phyloP scores from a whole-genome alignment of 2,888 invertebrate species.

The Agrilus biguttatus region DNA sequence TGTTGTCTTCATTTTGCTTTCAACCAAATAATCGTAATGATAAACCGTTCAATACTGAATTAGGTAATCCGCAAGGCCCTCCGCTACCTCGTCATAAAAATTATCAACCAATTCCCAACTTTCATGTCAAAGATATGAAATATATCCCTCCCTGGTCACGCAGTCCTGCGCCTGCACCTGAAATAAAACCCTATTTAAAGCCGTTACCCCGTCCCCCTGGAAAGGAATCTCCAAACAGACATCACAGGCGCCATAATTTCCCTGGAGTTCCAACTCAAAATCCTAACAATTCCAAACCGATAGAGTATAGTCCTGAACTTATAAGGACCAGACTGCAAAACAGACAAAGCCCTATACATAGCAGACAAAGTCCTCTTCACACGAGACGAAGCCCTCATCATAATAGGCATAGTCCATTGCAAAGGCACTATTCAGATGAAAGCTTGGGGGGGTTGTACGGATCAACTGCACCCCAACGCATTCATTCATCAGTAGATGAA shows the following conservation, averaged over 20 bases:
- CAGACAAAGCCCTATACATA: constrained; percentile 20
- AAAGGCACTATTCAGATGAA: constrained; percentile 53
- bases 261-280: constrained; percentile 17
- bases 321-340: constrained; percentile 24
- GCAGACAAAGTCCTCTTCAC: constrained; percentile 22
- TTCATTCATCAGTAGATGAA: constrained; percentile 71
- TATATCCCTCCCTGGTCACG: constrained; percentile 52
- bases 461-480: constrained; percentile 35
- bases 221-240: constrained; percentile 28
- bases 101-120: constrained; percentile 15
- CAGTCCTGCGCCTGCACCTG: constrained; percentile 31
- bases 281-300: constrained; percentile 19
- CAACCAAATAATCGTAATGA: constrained; percentile 20
- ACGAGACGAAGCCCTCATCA: constrained; percentile 24
- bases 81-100: constrained; percentile 44
- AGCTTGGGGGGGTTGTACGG: constrained; percentile 37
- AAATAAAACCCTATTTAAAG: constrained; percentile 38
- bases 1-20: constrained; percentile 24
- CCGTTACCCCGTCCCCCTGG: constrained; percentile 43
- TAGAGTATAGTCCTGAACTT: constrained; percentile 22
- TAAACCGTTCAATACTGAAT: constrained; percentile 29
- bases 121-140: constrained; percentile 23
- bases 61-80: constrained; percentile 40
- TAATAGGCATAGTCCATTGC: constrained; percentile 33
- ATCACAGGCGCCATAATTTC: constrained; percentile 19